Percentiles rank a stretch among this genome's conserved stretches.
These are phyloP conservation scores for Coracias cyanogaster DNA, from an alignment of 2,797 vertebrate species.

Conservation along the genomic window DNA sequence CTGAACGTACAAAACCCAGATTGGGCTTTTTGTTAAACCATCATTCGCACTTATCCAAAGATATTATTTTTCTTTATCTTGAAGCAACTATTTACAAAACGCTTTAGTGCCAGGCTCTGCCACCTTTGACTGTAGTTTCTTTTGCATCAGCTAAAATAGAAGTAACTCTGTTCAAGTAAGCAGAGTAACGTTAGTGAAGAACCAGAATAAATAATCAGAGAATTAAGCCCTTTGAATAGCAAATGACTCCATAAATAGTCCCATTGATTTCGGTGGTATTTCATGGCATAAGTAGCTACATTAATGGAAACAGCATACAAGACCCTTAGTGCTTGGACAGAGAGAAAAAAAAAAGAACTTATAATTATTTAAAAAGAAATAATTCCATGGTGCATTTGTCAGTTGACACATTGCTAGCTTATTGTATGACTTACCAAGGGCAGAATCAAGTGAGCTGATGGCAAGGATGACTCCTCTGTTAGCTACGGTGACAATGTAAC, in stretches of 20 bases:
- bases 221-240: constrained; percentile 64
- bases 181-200: constrained; percentile 53
- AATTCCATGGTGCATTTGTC: background rate
- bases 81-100: constrained; percentile 26
- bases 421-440: background rate
- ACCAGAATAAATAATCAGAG: constrained; percentile 69
- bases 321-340: background rate
- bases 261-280: constrained; percentile 63
- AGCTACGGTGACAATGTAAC: background rate
- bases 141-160: constrained; percentile 60
- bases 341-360: background rate
- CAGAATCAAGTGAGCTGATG: background rate
- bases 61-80: constrained; percentile 49
- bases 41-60: background rate
- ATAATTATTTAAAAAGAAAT: background rate
- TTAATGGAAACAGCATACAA: constrained; percentile 25
- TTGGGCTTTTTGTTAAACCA: background rate
- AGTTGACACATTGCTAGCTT: background rate
- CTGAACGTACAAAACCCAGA: background rate
- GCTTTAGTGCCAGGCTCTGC: constrained; percentile 9
- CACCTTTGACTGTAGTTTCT: constrained; percentile 54
- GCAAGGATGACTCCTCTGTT: background rate
- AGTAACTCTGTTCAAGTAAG: constrained; percentile 61
- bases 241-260: constrained; percentile 71
- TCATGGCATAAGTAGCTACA: constrained; percentile 40